These are phyloP conservation scores for Rhabdomys pumilio DNA, from an alignment of 2,797 vertebrate species.

Conservation along the genomic window DNA sequence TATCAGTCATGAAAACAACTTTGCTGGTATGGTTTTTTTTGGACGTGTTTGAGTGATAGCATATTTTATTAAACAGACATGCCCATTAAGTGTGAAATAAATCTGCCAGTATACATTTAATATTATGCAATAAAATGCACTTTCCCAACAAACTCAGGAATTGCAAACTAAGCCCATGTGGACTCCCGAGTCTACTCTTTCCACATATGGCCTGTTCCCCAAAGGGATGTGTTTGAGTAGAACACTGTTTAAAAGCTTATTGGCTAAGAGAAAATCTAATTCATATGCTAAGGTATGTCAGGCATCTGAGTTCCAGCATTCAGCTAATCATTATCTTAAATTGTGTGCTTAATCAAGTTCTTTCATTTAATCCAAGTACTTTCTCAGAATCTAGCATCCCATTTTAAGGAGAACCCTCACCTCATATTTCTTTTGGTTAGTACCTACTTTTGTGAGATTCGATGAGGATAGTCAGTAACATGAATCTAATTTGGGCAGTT, in stretches of 20 bases:
- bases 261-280: constrained; percentile 81
- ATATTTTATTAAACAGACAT: constrained; percentile 56
- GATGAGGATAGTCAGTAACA: constrained; percentile 74
- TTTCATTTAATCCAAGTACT: constrained; percentile 74
- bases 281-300: constrained; percentile 79
- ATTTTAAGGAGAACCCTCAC: constrained; percentile 66
- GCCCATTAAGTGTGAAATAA: constrained; percentile 50
- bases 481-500: constrained; percentile 52
- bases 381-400: constrained; percentile 65
- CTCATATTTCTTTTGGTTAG: constrained; percentile 71
- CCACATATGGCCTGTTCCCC: constrained; percentile 71
- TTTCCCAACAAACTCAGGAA: constrained; percentile 67
- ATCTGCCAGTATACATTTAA: constrained; percentile 58
- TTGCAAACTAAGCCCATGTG: constrained; percentile 48
- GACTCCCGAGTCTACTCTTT: constrained; percentile 58
- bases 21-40: constrained; percentile 30
- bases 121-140: constrained; percentile 49
- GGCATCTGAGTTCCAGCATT: constrained; percentile 73
- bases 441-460: constrained; percentile 64
- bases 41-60: constrained; percentile 12
- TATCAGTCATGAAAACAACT: constrained; percentile 34
- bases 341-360: constrained; percentile 77
- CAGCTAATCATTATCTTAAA: constrained; percentile 78
- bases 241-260: constrained; percentile 55
- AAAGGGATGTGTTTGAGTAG: constrained; percentile 66